Base-by-base conservation (phyloP, 2,797 vertebrate genomes). In the Coreius guichenoti region DNA sequence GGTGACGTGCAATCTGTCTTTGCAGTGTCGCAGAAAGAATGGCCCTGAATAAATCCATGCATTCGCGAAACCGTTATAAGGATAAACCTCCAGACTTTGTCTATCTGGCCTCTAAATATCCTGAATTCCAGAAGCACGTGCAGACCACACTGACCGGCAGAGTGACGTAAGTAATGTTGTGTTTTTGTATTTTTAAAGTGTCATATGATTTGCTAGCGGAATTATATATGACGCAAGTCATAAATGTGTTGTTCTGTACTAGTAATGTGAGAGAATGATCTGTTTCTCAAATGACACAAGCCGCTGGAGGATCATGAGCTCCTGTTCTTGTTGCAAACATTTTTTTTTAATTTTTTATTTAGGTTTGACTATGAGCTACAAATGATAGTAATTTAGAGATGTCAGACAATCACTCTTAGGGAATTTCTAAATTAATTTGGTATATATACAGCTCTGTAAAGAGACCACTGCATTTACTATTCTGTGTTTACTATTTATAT, bases 1-100 rank as follows among this genome's bases (percentile, higher is more conserved):
- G 39, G 43, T 56, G 63, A 21, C 81, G 51, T 87, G 13, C 74
- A 21, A 51, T 70, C 54, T 87, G 12, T 85, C 49, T 76, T 45
- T 73, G 65, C 82, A 85, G 58, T 21, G 51, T 51, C 79, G 73
- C 78, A 90, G 88, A 72, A 89, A 97, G 74, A 90, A 98, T 97
- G 97, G 94, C 96, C 70, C 93, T 97, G 61, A 97, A 96, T 90
- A 97, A 96, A 87, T 97, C 96, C 69, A 97, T 98, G 97, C 97
- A 97, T 91, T 96, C 96, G 86, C 93, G 96, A 90, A 98, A 98
- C 91, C 96, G 96, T 19, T 98, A 98, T 92, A 97, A 97, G 91
- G 97, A 97, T 91, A 97, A 95, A 88, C 96, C 96, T 4, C 97
- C 97, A 14, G 96, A 98, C 83, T 98, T 98, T 82, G 94, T 95